phyloP scores from a whole-genome alignment of 2,113 vertebrate genomes.

The Sinocyclocheilus grahami region DNA sequence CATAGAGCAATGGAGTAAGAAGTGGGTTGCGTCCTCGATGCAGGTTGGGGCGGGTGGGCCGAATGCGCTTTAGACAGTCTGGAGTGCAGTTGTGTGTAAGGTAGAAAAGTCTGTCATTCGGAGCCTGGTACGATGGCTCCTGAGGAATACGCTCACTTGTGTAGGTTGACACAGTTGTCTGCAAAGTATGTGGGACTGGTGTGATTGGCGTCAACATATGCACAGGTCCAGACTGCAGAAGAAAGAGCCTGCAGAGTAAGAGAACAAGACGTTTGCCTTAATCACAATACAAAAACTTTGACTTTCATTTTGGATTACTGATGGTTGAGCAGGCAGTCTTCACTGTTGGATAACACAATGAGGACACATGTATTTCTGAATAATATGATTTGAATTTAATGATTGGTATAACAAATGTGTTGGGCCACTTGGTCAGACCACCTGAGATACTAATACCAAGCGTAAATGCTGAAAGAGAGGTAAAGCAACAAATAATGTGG shows the following conservation, averaged over 20 bases:
- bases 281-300: not conserved
- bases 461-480: not conserved
- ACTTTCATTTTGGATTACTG: not conserved
- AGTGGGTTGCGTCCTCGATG: conserved; percentile 91
- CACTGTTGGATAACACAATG: not conserved
- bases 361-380: not conserved
- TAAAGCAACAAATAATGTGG: not conserved
- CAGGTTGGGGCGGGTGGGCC: conserved; percentile 73
- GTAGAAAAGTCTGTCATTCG: conserved; percentile 92
- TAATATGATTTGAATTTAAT: not conserved
- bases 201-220: conserved; percentile 33
- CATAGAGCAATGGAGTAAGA: conserved; percentile 89
- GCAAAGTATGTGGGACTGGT: not conserved
- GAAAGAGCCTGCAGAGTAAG: conserved; percentile 27
- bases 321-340: not conserved
- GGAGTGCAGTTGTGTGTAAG: conserved; percentile 85
- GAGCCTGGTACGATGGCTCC: conserved; percentile 88
- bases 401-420: not conserved
- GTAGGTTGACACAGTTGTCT: conserved; percentile 57
- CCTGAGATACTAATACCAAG: not conserved
- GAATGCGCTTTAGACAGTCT: conserved; percentile 83
- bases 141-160: conserved; percentile 79
- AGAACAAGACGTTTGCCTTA: not conserved
- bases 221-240: conserved; percentile 35
- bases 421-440: not conserved